Evolutionary conservation across 2,888 invertebrate genomes (phyloP), one percentile per base, ranked within the genome.

Genomic region (Cryptosula pallasiana): DNA sequence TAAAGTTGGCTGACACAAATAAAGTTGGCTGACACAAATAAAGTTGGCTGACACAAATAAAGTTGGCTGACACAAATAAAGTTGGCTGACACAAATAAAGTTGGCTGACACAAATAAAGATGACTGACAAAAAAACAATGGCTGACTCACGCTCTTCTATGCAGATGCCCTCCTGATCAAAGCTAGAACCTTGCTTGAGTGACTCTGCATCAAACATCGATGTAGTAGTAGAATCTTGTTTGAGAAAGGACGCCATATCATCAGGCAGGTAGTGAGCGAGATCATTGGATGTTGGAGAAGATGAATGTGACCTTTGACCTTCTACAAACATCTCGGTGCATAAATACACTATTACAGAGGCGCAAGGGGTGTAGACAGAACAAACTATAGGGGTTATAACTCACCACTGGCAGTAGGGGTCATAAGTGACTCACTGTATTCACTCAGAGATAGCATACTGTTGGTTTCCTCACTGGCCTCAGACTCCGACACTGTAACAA

Each of bases 401-500:
- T n/a, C 9, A 55, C 55, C 55, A 13, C n/a, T 23, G n/a, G 5
- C 3, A 25, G 23, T 55, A 23, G 55, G 55, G 5, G 23, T 55
- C 5, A 25, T n/a, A 55, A 25, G 25, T 3, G 55, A 5, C 5
- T 63, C 63, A 32, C 32, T 34, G 32, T 5, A 27, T 16, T 63
- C 63, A 63, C 63, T 32, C 29, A 9, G 27, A 29, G 63, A 63
- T 3, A 63, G 13, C 34, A 63, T 34, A 32, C 63, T 63, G 32
- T 34, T 63, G 29, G 63, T 63, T 13, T 63, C 63, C 27, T 63
- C 63, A 5, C 63, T 32, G 2, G 34, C 5, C 32, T 63, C 63
- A n/a, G 57, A 57, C 57, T 57, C 57, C 2, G 63, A 63, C 63
- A 63, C 63, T 63, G n/a, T n/a, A n/a, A n/a, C n/a, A n/a, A n/a